Base-by-base conservation (phyloP, 2,888 invertebrate species). In the Polyploca ridens region DNA sequence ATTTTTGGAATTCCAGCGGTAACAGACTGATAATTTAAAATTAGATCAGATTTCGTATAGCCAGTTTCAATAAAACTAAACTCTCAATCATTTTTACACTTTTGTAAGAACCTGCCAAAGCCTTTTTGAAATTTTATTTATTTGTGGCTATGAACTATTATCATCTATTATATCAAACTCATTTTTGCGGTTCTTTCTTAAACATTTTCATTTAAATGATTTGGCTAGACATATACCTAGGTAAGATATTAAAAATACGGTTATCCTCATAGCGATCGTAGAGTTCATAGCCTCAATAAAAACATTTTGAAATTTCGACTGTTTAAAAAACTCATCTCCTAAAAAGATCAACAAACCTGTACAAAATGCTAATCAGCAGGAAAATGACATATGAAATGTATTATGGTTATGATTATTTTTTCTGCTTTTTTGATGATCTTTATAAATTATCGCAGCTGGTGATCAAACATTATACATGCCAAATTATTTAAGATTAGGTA, bases 321-420 rank as follows among this genome's bases (percentile, higher is more conserved):
- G 19, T 19, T 54, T 54, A 7, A n/a, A n/a, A n/a, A 19, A 19
- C 41, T 13, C 19, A 54, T 54, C 54, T 54, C 3, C 19, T 8
- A 54, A 19, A 19, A 54, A 54, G 54, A 19, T 19, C n/a, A 16
- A 49, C 7, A 49, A 54, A 54, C 54, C 54, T 54, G 54, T 46
- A 19, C 54, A 54, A 19, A 54, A 54, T 10, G 54, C 54, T 19
- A 54, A 54, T 54, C 16, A 19, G n/a, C 54, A 54, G 54, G 54
- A 54, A 54, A 54, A 54, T 19, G 16, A 14, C 7, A 0, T 16
- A 49, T 49, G 2, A 27, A 19, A 3, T 19, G 10, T 54, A 19
- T 10, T 19, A n/a, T 5, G 11, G 41, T 19, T 16, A 16, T 54
- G 46, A 46, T 19, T 54, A n/a, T 16, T 16, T 49, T 16, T 49